Evolutionary conservation across 2,113 vertebrate genomes (phyloP), one percentile per base, ranked within the genome.

Genomic region (Takifugu bimaculatus): DNA sequence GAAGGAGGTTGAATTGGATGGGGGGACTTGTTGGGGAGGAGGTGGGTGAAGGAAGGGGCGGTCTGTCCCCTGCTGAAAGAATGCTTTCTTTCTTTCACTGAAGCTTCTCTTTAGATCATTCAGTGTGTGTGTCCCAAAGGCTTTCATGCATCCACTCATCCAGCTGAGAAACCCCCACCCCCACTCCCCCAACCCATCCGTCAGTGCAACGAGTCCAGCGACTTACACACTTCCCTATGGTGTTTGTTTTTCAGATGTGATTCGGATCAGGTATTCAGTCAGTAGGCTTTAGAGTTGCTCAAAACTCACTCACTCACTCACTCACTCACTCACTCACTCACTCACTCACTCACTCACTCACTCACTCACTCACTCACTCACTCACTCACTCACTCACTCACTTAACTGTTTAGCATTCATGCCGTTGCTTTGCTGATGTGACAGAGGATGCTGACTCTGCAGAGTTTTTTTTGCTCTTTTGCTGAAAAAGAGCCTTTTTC

Each of bases 61-160:
- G 56, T 25, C 5, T 11, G 61, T 39, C 54, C 56, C 71, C 70
- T 74, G 63, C 77, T 74, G 80, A 75, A 81, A 86, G 81, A 84
- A 82, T 70, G 65, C 71, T 76, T 66, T 82, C 78, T 75, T 70
- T 78, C 77, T 76, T 77, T 83, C 79, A 74, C 78, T 80, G 73
- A 69, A 58, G 72, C 65, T 50, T 20, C 62, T 79, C 80, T 86
- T 86, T 83, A 80, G 81, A 84, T 84, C 73, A 72, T 75, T 75
- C 79, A 74, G 60, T 87, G 60, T 82, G 78, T 88, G 75, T 81
- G 81, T 85, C 85, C 84, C 78, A 76, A 69, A 82, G 83, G 79
- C 81, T 86, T 88, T 89, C 78, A 86, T 79, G 88, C 82, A 63
- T 80, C 78, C 74, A 82, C 78, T 84, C 81, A 75, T 69, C 78